A percentile compares a stretch with the other conserved stretches of the same genome.
These are phyloP conservation scores for Scytalopus superciliaris DNA, from an alignment of 2,113 vertebrate genomes.

Conservation along the genomic window DNA sequence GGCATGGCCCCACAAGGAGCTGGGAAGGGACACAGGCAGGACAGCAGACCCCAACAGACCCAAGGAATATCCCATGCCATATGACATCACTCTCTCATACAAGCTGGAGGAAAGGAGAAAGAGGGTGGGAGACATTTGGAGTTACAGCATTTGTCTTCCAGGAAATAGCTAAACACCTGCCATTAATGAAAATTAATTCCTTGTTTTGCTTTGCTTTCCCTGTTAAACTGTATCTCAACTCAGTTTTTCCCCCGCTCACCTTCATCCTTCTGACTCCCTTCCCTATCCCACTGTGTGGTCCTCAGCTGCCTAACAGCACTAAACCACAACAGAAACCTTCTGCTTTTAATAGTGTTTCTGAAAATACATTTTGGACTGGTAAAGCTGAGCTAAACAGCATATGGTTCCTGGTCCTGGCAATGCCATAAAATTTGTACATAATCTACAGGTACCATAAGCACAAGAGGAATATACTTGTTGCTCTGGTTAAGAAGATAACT, in stretches of 20 bases:
- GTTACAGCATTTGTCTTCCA: rapidly evolving
- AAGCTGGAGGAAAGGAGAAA: background rate
- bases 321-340: background rate
- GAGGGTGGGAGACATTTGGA: rapidly evolving
- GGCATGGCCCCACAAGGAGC: too few species aligned
- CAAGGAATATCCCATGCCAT: background rate
- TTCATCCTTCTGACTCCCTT: rapidly evolving
- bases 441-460: background rate
- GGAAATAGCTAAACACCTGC: background rate
- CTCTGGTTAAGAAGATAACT: background rate
- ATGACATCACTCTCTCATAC: background rate
- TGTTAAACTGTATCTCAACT: background rate
- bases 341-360: background rate
- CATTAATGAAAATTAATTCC: background rate
- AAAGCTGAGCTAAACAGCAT: background rate
- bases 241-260: background rate
- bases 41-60: background rate
- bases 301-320: background rate
- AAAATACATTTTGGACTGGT: background rate
- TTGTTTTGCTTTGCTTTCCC: background rate
- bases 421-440: background rate
- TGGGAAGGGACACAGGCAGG: background rate
- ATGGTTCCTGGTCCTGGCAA: background rate
- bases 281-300: too few species aligned
- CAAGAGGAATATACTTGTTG: background rate